Conservation (phyloP, 2,113 vertebrate species). For the Dendropsophus ebraccatus region DNA sequence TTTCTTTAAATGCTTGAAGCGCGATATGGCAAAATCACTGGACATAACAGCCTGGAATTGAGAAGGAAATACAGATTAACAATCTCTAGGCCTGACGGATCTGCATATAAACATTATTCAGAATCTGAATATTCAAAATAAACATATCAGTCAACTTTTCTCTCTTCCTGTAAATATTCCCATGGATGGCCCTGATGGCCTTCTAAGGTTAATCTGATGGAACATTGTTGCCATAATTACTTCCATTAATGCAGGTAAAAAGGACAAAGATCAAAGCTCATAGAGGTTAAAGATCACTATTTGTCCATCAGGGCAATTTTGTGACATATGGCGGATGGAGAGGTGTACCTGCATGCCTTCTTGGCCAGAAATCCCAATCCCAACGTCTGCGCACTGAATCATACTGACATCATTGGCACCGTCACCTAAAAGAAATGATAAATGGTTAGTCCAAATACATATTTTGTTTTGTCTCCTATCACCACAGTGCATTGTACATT, state of each 20-base stretch:
- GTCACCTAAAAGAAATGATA: constrained; percentile 78
- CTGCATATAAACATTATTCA: neutral
- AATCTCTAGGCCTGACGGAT: neutral
- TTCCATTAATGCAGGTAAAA: neutral
- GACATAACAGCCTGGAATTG: constrained; percentile 89
- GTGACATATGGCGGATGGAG: no score
- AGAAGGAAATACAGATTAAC: neutral
- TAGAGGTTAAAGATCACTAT: neutral
- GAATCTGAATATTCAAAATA: neutral
- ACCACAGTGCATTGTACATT: no score
- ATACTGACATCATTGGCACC: constrained; percentile 96
- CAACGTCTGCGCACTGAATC: constrained; percentile 94
- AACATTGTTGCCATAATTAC: neutral
- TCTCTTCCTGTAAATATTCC: neutral
- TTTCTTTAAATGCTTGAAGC: constrained; percentile 91
- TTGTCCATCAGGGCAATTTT: neutral
- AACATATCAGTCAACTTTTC: neutral
- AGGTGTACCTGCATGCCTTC: constrained; percentile 95
- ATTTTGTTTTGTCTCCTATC: no score
- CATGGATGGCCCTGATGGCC: neutral
- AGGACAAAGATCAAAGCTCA: neutral
- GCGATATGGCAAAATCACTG: constrained; percentile 92
- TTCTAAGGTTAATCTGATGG: no score
- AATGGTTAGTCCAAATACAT: neutral
- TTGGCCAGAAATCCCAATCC: constrained; percentile 92